Percentiles rank a stretch among this genome's conserved stretches.
Evolutionary conservation across 2,888 invertebrate genomes (phyloP).

Genomic region (Unio pictorum): DNA sequence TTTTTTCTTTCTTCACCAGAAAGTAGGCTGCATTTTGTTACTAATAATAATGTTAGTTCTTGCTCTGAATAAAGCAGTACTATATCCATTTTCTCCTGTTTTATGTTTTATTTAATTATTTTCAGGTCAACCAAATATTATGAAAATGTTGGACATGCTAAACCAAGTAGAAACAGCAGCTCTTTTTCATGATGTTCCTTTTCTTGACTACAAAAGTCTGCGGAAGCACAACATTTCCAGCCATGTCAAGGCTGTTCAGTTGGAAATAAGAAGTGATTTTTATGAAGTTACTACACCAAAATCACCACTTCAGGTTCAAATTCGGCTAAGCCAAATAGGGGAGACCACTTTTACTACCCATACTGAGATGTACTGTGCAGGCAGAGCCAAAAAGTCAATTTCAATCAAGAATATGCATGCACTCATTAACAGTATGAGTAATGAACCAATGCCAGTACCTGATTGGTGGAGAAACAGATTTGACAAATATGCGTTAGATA

Average conservation of each 20-base stretch:
- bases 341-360: conserved; percentile 51
- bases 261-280: conserved; percentile 56
- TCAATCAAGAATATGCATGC: conserved; percentile 48
- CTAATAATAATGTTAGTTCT: too few species aligned
- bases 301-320: conserved; percentile 52
- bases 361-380: conserved; percentile 42
- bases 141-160: conserved; percentile 58
- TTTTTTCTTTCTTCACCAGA: too few species aligned
- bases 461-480: conserved; percentile 56
- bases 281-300: conserved; percentile 62
- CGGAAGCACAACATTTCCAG: conserved; percentile 46
- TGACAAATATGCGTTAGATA: conserved; percentile 9
- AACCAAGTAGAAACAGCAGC: conserved; percentile 59
- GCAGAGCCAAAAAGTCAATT: conserved; percentile 48
- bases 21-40: too few species aligned
- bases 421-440: conserved; percentile 39
- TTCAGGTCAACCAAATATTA: conserved; percentile 60
- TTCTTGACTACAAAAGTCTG: conserved; percentile 50
- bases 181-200: conserved; percentile 45
- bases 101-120: conserved; percentile 4
- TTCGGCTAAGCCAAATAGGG: conserved; percentile 49
- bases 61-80: background rate
- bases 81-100: background rate
- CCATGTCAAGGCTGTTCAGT: conserved; percentile 47
- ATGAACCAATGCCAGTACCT: conserved; percentile 39